These are phyloP conservation scores for Sclerodermus sp. DNA, from an alignment of 2,888 invertebrate genomes.

Conservation along the genomic window DNA sequence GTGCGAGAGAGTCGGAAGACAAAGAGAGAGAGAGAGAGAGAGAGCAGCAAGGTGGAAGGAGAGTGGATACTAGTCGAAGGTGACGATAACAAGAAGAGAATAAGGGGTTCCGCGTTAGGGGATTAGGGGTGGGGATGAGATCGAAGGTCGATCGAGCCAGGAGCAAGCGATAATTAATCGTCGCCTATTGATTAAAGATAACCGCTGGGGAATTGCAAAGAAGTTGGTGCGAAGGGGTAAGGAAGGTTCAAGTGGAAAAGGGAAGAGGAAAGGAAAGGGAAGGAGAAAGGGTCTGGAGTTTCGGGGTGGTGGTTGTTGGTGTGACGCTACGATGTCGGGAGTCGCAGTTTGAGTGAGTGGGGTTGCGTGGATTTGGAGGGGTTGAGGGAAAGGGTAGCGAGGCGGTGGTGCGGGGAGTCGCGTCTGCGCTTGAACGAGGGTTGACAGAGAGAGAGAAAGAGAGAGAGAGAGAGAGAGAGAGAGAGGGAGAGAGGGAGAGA, in stretches of 20 bases:
- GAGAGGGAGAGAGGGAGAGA: conserved; percentile 1
- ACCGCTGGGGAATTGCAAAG: conserved; percentile 16
- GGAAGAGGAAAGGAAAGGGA: no score
- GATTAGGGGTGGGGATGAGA: neutral
- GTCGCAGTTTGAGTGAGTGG: no score
- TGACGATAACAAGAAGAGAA: neutral
- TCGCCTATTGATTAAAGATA: conserved; percentile 47
- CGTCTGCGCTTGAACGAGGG: no score
- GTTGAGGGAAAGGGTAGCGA: neutral
- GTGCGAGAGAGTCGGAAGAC: neutral
- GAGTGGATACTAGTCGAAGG: neutral
- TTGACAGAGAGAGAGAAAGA: conserved; percentile 2
- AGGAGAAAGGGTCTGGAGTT: no score
- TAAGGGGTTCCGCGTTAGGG: neutral
- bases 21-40: neutral
- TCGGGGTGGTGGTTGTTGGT: no score
- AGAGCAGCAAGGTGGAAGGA: neutral
- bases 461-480: conserved; percentile 5
- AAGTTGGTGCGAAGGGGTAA: conserved; percentile 4
- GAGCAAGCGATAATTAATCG: conserved; percentile 46
- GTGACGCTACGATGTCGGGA: no score
- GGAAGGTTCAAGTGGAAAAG: conserved; percentile 18
- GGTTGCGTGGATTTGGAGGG: conserved; percentile 1
- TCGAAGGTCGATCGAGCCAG: conserved; percentile 4
- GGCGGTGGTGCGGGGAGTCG: no score